These are phyloP conservation scores for Onychostoma macrolepis DNA, from an alignment of 2,113 vertebrate species.

Conservation along the genomic window DNA sequence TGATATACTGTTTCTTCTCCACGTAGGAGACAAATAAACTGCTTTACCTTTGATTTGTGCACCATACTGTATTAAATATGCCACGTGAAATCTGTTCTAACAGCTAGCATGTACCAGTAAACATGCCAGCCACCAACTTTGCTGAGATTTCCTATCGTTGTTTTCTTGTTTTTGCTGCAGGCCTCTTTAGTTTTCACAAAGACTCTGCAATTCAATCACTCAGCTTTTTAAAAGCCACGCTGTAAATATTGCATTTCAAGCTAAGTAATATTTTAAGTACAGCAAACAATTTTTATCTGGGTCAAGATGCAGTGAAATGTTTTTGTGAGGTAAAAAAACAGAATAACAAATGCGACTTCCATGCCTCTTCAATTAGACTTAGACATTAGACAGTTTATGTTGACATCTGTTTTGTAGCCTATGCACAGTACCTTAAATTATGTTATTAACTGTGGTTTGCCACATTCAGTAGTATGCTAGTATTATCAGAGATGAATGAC, in stretches of 20 bases:
- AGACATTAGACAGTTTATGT: not conserved
- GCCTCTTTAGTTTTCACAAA: conserved; percentile 28
- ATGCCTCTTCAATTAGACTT: not conserved
- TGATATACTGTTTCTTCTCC: not conserved
- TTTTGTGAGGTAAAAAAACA: not conserved
- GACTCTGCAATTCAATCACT: conserved; percentile 28
- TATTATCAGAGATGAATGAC: not conserved
- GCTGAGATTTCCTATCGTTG: not conserved
- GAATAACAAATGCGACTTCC: not conserved
- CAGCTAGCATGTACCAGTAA: not conserved
- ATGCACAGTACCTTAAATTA: not conserved
- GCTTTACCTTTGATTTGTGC: not conserved
- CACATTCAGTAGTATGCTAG: not conserved
- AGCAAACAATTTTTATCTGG: conserved; percentile 42
- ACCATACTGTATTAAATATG: not conserved
- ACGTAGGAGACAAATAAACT: not conserved
- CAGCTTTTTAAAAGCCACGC: conserved; percentile 37
- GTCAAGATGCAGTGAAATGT: conserved; percentile 27
- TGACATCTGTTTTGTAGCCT: not conserved
- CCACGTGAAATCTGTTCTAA: not conserved
- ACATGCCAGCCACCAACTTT: not conserved
- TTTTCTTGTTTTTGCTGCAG: conserved; percentile 25
- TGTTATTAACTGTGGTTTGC: not conserved
- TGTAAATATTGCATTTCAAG: conserved; percentile 52
- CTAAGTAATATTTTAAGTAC: conserved; percentile 49